Evolutionary conservation across 2,888 invertebrate species (phyloP), one percentile per base, ranked within the genome.

Genomic region (Sesia apiformis): DNA sequence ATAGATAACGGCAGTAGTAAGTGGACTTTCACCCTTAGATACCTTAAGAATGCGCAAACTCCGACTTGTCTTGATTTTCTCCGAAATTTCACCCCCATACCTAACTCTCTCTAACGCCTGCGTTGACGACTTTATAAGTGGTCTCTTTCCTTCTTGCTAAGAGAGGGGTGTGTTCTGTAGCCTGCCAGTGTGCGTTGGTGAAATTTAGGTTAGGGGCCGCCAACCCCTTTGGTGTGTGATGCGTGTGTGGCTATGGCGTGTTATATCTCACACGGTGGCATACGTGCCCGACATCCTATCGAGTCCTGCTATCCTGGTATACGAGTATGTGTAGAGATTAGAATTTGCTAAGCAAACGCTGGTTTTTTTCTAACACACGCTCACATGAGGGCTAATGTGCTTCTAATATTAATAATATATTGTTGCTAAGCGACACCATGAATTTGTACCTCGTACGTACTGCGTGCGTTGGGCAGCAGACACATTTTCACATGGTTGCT

Each of bases 281-380:
- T 81, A 83, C 76, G 80, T 83, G 78, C 65, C 66, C 66, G 59
- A 76, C 76, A 77, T 83, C 82, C 84, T 84, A 60, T 61, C 56
- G 56, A 58, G 57, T 81, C 69, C 79, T 88, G 83, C 60, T 67
- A 61, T 69, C 87, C 84, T 87, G 75, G 87, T 88, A 80, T 68
- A 72, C 66, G 84, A 88, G 87, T 89, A 88, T 88, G 89, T 88
- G 88, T 77, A 81, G 84, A 89, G 89, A 89, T 89, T 89, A 89
- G 89, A 88, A 88, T 84, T 88, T 89, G 78, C 89, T 87, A 81
- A 88, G 81, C 84, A 81, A 86, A 86, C 76, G 83, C 73, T 76
- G 72, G 68, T 81, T 82, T 86, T 23, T 88, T 86, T 87, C 84
- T 86, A 84, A 87, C 74, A 77, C 70, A 68, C 61, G 62, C 72